These are phyloP conservation scores for Prunella himalayana DNA, from an alignment of 2,113 vertebrate genomes.

Conservation along the genomic window DNA sequence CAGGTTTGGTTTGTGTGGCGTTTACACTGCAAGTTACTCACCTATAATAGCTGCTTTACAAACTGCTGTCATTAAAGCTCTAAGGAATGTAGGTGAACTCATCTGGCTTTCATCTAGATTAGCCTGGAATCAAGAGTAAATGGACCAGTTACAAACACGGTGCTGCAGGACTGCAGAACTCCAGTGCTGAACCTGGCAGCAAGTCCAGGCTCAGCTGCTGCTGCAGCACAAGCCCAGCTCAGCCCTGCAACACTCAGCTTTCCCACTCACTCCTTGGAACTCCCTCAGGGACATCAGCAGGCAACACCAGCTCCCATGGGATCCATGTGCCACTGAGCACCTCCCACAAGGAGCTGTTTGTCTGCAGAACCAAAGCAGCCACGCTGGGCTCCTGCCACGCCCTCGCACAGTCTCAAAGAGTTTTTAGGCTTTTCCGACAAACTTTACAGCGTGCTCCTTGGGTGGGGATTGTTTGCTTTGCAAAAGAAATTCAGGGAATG, in stretches of 20 bases:
- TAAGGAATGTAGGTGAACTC: constrained; percentile 95
- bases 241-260: not conserved
- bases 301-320: rapidly evolving
- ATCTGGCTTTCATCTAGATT: constrained; percentile 94
- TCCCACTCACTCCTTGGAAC: not conserved
- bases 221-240: not conserved
- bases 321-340: rapidly evolving
- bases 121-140: constrained; percentile 76
- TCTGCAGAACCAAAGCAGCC: not conserved
- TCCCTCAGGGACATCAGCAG: not conserved
- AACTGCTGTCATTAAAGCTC: constrained; percentile 98
- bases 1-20: not conserved
- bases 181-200: not conserved
- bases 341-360: not conserved
- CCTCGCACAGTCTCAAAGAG: not conserved
- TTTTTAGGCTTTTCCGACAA: not conserved
- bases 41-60: constrained; percentile 98
- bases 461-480: not conserved
- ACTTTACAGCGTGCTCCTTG: not conserved
- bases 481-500: not conserved
- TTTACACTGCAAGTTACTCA: constrained; percentile 66
- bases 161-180: not conserved
- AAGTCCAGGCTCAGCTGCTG: not conserved
- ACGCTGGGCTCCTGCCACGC: rapidly evolving
- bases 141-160: not conserved